Percentiles rank a stretch among this genome's conserved stretches.
These are phyloP conservation scores for Drosophila trapezifrons DNA, from an alignment of 1,140 invertebrate genomes.

Conservation along the genomic window DNA sequence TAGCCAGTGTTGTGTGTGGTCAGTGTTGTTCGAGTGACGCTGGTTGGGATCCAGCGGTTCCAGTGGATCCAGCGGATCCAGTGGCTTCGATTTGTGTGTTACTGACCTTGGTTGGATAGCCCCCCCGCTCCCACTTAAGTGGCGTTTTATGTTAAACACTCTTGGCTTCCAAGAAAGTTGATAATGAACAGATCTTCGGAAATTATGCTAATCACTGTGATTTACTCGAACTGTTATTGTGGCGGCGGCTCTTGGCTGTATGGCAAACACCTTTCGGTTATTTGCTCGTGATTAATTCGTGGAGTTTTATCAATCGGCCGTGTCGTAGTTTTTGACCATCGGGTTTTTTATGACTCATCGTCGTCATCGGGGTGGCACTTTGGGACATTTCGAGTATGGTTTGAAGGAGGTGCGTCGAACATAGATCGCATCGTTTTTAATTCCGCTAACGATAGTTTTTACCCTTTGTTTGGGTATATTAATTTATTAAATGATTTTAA, in stretches of 20 bases:
- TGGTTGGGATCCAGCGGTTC: conserved; percentile 34
- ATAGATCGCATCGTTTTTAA: conserved; percentile 31
- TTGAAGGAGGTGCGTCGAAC: conserved; percentile 59
- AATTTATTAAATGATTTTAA: neutral
- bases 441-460: conserved; percentile 38
- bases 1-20: conserved; percentile 65
- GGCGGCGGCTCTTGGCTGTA: conserved; percentile 32
- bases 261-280: conserved; percentile 61
- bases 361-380: neutral
- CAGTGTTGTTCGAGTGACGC: conserved; percentile 52
- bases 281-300: conserved; percentile 42
- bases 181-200: conserved; percentile 53
- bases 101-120: conserved; percentile 62
- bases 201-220: conserved; percentile 70
- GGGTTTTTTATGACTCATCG: conserved; percentile 69
- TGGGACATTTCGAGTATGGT: conserved; percentile 29
- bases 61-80: conserved; percentile 12
- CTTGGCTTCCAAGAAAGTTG: conserved; percentile 75
- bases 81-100: conserved; percentile 48
- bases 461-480: conserved; percentile 2
- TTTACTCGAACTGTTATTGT: conserved; percentile 36
- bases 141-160: conserved; percentile 72
- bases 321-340: conserved; percentile 66
- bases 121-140: conserved; percentile 47
- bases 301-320: conserved; percentile 61